Conservation (phyloP, 2,113 vertebrate species). For the Lagopus leucura region DNA sequence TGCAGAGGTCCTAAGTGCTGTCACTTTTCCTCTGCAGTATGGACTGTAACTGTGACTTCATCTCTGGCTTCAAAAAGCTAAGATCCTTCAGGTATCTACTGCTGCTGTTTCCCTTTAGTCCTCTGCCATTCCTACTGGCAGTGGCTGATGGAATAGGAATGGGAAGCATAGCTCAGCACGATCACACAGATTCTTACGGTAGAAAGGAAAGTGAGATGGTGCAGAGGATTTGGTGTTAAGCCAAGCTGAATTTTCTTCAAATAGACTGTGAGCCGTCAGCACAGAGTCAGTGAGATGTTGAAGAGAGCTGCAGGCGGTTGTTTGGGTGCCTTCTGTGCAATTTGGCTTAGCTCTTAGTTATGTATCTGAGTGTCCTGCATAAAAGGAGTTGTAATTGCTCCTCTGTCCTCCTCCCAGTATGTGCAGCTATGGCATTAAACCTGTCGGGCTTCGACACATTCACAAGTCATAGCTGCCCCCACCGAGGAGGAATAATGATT, state of each 20-base stretch:
- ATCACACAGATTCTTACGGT: not conserved
- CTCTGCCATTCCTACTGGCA: not conserved
- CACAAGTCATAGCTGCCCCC: not conserved
- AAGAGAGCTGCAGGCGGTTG: not conserved
- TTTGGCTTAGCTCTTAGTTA: not conserved
- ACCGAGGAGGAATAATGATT: conserved; percentile 6
- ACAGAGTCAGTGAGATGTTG: not conserved
- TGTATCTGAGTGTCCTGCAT: not conserved
- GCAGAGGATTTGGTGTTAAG: not conserved
- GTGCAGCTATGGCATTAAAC: not conserved
- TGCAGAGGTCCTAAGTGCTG: not conserved
- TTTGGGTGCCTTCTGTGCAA: not conserved
- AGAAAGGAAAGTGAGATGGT: not conserved
- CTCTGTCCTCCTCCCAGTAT: not conserved
- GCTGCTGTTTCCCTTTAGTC: not conserved
- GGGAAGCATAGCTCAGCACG: fast-evolving
- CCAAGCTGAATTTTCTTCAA: not conserved
- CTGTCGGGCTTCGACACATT: not conserved
- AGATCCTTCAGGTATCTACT: not conserved
- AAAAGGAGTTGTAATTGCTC: not conserved
- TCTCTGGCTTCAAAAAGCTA: not conserved
- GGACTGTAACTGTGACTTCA: not conserved
- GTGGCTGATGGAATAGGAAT: not conserved
- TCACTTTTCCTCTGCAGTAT: not conserved
- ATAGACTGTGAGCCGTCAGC: not conserved